Base-by-base conservation (phyloP, 2,797 vertebrate genomes). In the Peromyscus attwateri region DNA sequence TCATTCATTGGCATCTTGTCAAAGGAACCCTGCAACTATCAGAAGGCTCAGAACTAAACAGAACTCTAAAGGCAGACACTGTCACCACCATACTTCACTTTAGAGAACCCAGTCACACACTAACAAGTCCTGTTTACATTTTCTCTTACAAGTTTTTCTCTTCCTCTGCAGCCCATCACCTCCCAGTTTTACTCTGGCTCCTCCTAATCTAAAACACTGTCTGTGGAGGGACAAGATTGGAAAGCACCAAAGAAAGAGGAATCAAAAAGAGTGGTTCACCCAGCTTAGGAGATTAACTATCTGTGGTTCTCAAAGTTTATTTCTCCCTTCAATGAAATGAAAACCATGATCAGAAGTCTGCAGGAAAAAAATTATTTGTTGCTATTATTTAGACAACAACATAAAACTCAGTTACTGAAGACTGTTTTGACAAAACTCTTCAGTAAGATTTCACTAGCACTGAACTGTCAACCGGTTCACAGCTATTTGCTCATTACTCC, bases 21-120 rank as follows among this genome's bases (percentile, higher is more conserved):
- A 98, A 98, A 95, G 95, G 97, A 94, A 97, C 95, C 95, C 98
- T 97, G 93, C 96, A 98, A 97, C 95, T 96, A 94, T 64, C 92
- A 96, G 34, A 87, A 97, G 73, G 91, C 93, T 96, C 95, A 98
- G 89, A 73, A 19, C 94, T 97, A 97, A 97, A 97, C 60, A 96
- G 94, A 98, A 97, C 95, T 97, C 94, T 96, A 95, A 98, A 97
- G 93, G 87, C 97, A 84, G 82, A 81, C 96, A 96, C 97, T 98
- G 97, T 93, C 97, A 98, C 91, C 98, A 98, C 97, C 0, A 96
- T 37, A 96, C 93, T 95, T 97, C 97, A 95, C 91, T 97, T 97
- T 17, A 97, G 79, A 98, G 93, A 98, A 97, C 82, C 73, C 97
- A 98, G 97, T 96, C 89, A 95, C 89, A 96, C 37, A 95, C 87